These are phyloP conservation scores for human (Homo sapiens) DNA, from an alignment of 2,113 vertebrate species.

Conservation along the genomic window GRCh38 chr20:50268001-50268500, in stretches of 20 bases:
- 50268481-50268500: background rate
- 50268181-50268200: background rate
- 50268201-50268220: background rate
- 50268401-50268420: background rate
- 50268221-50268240: background rate
- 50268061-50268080: background rate
- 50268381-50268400: rapidly evolving
- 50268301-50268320: background rate
- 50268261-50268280: background rate
- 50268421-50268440: rapidly evolving
- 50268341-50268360: background rate
- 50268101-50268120: background rate
- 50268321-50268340: background rate
- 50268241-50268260: background rate
- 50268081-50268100: background rate
- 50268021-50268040: background rate
- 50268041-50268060: rapidly evolving
- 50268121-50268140: background rate
- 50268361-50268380: background rate
- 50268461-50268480: background rate
- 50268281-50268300: background rate
- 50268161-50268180: too few species aligned
- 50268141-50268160: too few species aligned
- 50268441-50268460: background rate
- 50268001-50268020: rapidly evolving